Conservation (phyloP, 1,140 invertebrate species). For the Camponotus vicinus region DNA sequence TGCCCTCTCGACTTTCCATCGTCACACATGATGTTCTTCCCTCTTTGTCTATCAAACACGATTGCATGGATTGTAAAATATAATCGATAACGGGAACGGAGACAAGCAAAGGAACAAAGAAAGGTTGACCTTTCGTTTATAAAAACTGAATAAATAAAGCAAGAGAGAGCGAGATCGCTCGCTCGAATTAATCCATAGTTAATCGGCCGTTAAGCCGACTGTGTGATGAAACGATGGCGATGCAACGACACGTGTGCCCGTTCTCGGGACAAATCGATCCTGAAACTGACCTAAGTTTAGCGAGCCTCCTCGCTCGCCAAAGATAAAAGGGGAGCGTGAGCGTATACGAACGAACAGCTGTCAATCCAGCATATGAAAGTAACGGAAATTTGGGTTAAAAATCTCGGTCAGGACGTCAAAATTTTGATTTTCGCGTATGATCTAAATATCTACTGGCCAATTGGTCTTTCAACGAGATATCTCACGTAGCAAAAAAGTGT, state of each 20-base stretch:
- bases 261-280: slow-evolving; percentile 59
- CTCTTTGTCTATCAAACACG: background rate
- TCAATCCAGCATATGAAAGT: background rate
- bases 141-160: slow-evolving; percentile 48
- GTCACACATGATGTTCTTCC: background rate
- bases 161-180: slow-evolving; percentile 30
- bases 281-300: slow-evolving; percentile 69
- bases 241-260: slow-evolving; percentile 61
- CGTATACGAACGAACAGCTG: background rate
- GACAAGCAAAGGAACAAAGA: background rate
- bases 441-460: no score
- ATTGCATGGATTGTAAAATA: slow-evolving; percentile 13
- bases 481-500: no score
- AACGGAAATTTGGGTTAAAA: background rate
- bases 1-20: background rate
- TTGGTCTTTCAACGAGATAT: no score
- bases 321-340: slow-evolving; percentile 14
- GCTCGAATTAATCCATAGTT: slow-evolving; percentile 57
- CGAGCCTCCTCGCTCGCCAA: background rate
- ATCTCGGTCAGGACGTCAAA: no score
- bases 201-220: slow-evolving; percentile 65
- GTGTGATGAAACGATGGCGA: slow-evolving; percentile 36
- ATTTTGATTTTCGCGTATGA: no score
- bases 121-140: slow-evolving; percentile 68
- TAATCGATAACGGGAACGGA: slow-evolving; percentile 52